phyloP scores from a whole-genome alignment of 2,113 vertebrate genomes.

The Catharus fuscescens region DNA sequence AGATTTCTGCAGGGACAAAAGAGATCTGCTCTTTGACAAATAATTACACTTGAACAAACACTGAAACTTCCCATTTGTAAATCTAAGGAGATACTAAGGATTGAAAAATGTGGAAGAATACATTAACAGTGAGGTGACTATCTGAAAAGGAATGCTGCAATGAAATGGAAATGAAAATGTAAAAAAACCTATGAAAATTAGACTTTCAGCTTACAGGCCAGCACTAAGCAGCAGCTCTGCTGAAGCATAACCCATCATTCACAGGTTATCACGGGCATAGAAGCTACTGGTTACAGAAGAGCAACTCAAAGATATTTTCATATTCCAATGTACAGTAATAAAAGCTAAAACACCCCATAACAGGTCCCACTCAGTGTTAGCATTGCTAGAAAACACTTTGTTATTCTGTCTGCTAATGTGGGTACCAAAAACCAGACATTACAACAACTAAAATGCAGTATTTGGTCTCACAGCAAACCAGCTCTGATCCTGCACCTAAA shows the following conservation, averaged over 20 bases:
- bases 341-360: background rate
- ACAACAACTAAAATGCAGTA: rapidly evolving
- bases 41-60: background rate
- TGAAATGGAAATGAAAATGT: background rate
- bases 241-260: background rate
- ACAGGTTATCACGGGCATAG: rapidly evolving
- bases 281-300: background rate
- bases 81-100: background rate
- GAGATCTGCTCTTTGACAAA: background rate
- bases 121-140: rapidly evolving
- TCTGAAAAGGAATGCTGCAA: background rate
- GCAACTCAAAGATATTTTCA: background rate
- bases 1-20: background rate
- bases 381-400: background rate
- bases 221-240: background rate
- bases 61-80: background rate
- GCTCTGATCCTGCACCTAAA: background rate
- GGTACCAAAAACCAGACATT: background rate
- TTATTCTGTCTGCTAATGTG: background rate
- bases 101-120: background rate
- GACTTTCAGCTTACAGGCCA: background rate
- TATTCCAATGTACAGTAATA: background rate
- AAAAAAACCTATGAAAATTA: background rate
- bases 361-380: background rate
- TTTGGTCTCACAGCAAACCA: background rate